These are phyloP conservation scores for Yponomeuta plumbellus DNA, from an alignment of 2,888 invertebrate species.

Conservation along the genomic window DNA sequence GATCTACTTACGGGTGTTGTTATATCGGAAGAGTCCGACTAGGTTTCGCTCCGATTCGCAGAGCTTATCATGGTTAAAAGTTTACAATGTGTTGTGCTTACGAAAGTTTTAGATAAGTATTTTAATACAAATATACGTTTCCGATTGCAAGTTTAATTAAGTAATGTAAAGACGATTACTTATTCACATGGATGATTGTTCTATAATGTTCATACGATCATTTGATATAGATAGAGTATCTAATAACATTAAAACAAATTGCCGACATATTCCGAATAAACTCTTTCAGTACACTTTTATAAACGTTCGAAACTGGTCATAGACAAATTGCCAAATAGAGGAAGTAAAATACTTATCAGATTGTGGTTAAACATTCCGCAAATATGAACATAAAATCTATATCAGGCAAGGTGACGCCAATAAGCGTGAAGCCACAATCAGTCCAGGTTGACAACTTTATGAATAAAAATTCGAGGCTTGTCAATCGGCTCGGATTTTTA, in stretches of 20 bases:
- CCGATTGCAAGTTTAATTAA: too few species aligned
- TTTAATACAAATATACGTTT: too few species aligned
- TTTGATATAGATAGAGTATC: background rate
- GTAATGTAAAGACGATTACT: too few species aligned
- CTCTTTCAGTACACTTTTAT: background rate
- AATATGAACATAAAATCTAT: background rate
- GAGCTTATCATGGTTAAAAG: too few species aligned
- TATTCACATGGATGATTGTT: too few species aligned
- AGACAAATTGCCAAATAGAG: too few species aligned
- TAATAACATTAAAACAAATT: background rate
- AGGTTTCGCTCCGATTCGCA: too few species aligned
- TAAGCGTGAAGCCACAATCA: background rate
- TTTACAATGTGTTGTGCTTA: too few species aligned
- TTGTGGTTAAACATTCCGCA: background rate
- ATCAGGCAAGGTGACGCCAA: background rate
- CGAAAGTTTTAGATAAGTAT: too few species aligned
- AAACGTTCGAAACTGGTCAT: background rate
- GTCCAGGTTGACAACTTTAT: background rate
- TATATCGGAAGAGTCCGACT: too few species aligned
- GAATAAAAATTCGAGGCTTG: background rate
- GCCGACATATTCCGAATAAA: background rate
- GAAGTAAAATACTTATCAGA: background rate
- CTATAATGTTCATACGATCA: too few species aligned
- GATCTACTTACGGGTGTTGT: too few species aligned
- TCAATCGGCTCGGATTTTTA: constrained; percentile 22